Conservation (phyloP, 2,113 vertebrate species). For the Caranx melampygus region DNA sequence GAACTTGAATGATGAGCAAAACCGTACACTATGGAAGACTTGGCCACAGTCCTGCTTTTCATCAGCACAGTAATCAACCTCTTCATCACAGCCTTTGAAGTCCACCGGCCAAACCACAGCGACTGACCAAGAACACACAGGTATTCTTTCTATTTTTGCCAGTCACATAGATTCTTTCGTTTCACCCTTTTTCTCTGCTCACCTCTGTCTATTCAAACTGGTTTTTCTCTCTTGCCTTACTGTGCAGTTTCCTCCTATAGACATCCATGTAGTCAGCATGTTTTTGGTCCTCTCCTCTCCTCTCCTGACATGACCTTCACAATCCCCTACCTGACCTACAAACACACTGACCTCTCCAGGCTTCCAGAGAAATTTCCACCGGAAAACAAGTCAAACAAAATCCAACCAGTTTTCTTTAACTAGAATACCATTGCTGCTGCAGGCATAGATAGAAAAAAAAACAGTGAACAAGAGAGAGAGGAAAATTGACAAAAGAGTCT, state of each 20-base stretch:
- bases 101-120: constrained; percentile 83
- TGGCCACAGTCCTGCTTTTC: constrained; percentile 89
- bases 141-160: constrained; percentile 36
- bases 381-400: constrained; percentile 47
- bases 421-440: constrained; percentile 60
- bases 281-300: constrained; percentile 53
- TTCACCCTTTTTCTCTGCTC: constrained; percentile 24
- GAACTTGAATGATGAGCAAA: constrained; percentile 91
- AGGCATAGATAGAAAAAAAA: constrained; percentile 33
- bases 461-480: constrained; percentile 38
- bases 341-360: constrained; percentile 74
- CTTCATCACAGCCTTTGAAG: constrained; percentile 93
- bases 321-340: constrained; percentile 73
- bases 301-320: constrained; percentile 47
- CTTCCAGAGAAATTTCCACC: constrained; percentile 70
- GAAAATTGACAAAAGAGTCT: constrained; percentile 54
- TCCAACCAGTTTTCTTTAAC: constrained; percentile 41
- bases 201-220: constrained; percentile 32
- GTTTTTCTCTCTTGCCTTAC: constrained; percentile 43
- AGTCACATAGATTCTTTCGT: constrained; percentile 27
- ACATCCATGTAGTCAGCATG: constrained; percentile 58
- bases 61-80: constrained; percentile 91
- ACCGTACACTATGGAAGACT: constrained; percentile 91
- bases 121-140: constrained; percentile 39
- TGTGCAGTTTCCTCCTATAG: constrained; percentile 53